These are phyloP conservation scores for Champsocephalus gunnari DNA, from an alignment of 2,797 vertebrate species.

Conservation along the genomic window DNA sequence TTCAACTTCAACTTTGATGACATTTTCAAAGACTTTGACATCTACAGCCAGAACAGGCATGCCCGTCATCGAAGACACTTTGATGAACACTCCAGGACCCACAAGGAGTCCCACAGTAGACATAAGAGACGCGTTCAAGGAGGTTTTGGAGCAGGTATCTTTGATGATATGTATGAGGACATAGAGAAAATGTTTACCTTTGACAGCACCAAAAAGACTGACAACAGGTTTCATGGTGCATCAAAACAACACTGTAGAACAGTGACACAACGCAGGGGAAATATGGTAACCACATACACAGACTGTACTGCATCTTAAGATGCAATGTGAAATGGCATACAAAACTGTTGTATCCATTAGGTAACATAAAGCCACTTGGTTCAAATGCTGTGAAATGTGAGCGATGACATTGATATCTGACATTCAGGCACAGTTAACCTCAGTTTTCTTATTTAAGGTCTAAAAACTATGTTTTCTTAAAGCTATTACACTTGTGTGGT, in stretches of 20 bases:
- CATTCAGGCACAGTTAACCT: slow-evolving; percentile 11
- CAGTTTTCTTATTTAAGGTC: slow-evolving; percentile 28
- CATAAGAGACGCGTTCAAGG: slow-evolving; percentile 85
- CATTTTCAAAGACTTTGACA: slow-evolving; percentile 94
- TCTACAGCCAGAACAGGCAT: slow-evolving; percentile 90
- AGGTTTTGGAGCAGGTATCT: slow-evolving; percentile 79
- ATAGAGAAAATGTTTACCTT: slow-evolving; percentile 97
- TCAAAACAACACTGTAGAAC: slow-evolving; percentile 95
- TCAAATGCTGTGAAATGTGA: slow-evolving; percentile 56
- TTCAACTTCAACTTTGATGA: slow-evolving; percentile 95
- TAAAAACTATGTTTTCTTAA: slow-evolving; percentile 27
- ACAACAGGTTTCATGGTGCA: slow-evolving; percentile 88
- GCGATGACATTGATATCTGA: slow-evolving; percentile 18
- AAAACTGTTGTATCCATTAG: slow-evolving; percentile 40
- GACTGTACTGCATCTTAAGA: slow-evolving; percentile 90
- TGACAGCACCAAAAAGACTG: slow-evolving; percentile 85
- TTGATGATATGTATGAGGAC: slow-evolving; percentile 94
- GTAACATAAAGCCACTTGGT: slow-evolving; percentile 42
- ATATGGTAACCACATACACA: slow-evolving; percentile 98
- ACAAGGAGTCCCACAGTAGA: slow-evolving; percentile 86
- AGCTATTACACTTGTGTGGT: slow-evolving; percentile 6
- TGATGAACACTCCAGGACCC: slow-evolving; percentile 89
- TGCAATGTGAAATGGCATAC: slow-evolving; percentile 12
- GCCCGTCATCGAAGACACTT: slow-evolving; percentile 91
- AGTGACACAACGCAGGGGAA: slow-evolving; percentile 95